A percentile compares a stretch with the other conserved stretches of the same genome.
Conservation (phyloP, 2,888 invertebrate species). For the Rutpela maculata region DNA sequence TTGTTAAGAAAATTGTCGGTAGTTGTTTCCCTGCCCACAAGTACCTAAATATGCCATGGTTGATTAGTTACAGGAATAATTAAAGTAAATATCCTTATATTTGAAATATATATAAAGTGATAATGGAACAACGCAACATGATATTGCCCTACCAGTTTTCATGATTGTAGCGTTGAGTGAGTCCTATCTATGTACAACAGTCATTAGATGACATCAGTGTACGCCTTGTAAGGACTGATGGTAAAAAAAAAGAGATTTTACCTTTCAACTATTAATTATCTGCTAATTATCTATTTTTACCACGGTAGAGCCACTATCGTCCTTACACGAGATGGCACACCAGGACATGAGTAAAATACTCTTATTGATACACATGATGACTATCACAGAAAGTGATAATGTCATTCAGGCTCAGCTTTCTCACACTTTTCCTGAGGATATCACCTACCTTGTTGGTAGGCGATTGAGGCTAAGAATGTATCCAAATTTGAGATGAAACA, state of each 20-base stretch:
- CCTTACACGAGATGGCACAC: conserved; percentile 61
- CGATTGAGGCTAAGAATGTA: conserved; percentile 66
- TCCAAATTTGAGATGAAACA: conserved; percentile 61
- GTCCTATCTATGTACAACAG: no score
- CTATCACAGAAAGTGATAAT: conserved; percentile 72
- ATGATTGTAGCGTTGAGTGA: no score
- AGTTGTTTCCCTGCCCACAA: conserved; percentile 15
- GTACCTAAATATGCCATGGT: conserved; percentile 37
- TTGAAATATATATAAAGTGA: conserved; percentile 57
- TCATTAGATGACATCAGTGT: conserved; percentile 74
- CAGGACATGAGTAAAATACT: conserved; percentile 61
- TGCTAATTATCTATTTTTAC: conserved; percentile 68
- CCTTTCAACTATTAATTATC: conserved; percentile 52
- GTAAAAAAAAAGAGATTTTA: conserved; percentile 67
- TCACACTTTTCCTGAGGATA: conserved; percentile 67
- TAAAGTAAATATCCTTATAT: conserved; percentile 40
- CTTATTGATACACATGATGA: conserved; percentile 74
- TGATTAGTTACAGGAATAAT: conserved; percentile 63
- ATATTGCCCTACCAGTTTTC: conserved; percentile 49
- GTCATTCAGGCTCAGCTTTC: conserved; percentile 73
- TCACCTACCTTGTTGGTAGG: conserved; percentile 64
- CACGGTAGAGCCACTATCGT: conserved; percentile 70
- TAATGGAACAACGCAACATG: conserved; percentile 62
- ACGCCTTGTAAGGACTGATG: conserved; percentile 65
- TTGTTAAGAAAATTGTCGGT: background rate